Conservation (phyloP, 2,888 invertebrate species). For the Branchipolynoe longqiensis region DNA sequence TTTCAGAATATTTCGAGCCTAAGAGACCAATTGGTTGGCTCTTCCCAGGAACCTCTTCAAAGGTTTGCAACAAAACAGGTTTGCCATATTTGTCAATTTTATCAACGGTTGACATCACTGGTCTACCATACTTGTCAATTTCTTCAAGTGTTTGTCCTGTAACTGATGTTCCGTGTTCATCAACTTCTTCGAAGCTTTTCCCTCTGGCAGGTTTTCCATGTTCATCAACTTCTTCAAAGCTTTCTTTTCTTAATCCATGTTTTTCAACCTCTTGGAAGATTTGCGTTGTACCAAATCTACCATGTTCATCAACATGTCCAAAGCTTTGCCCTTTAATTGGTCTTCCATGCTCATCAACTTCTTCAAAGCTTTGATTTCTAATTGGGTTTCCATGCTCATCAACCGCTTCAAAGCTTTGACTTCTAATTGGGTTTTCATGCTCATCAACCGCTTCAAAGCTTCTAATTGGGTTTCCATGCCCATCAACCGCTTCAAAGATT, state of each 20-base stretch:
- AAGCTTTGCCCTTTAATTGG: neutral
- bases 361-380: too few species aligned
- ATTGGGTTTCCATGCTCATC: neutral
- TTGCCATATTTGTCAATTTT: too few species aligned
- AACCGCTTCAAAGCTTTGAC: neutral
- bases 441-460: neutral
- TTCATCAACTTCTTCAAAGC: neutral
- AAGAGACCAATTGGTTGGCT: too few species aligned
- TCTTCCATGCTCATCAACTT: neutral
- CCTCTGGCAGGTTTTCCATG: neutral
- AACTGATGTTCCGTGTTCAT: conserved; percentile 56
- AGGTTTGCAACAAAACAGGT: too few species aligned
- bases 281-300: too few species aligned
- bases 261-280: neutral
- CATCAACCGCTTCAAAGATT: neutral
- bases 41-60: too few species aligned
- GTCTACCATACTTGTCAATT: neutral
- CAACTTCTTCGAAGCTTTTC: conserved; percentile 8
- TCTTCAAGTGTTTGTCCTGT: neutral
- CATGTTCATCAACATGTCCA: neutral
- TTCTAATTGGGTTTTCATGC: neutral
- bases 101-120: neutral
- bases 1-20: too few species aligned
- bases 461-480: neutral
- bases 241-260: neutral